Evolutionary conservation across 2,113 vertebrate genomes (phyloP), one percentile per base, ranked within the genome.

Genomic region (Pollachius pollachius): DNA sequence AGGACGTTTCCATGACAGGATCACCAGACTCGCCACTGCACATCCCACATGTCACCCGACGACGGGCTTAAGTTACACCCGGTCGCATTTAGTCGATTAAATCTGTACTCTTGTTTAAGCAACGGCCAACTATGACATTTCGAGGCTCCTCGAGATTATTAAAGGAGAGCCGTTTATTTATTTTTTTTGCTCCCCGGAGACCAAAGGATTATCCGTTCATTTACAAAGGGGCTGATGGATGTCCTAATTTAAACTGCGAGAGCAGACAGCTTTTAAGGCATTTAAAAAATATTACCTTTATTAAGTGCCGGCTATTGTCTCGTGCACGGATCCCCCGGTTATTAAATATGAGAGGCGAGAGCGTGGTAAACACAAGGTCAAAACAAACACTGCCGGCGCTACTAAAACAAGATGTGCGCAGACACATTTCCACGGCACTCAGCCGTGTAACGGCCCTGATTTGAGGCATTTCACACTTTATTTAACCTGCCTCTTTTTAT

Each of bases 401-500:
- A 27, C 27, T 27, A 74, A 86, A 83, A 90, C 74, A 67, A 89
- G 88, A 88, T 79, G 82, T 87, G 81, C 77, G 79, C 37, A 81
- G 83, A 79, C 79, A 74, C 77, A 87, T 89, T 85, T 80, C 57
- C 77, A 78, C 17, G 57, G 80, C 70, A 66, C 65, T 82, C 86
- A 89, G 77, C 86, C 89, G 77, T 87, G 88, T 86, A 87, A 85
- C 81, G 62, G 75, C 74, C 72, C 86, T 87, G 76, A 91, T 90
- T 88, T 87, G 82, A 87, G 79, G 81, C 88, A 93, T 92, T 90
- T 92, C 90, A 91, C 92, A 92, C 90, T 91, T 90, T 91, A 90
- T 92, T 92, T 89, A 89, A 91, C 90, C 83, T 85, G 91, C 84
- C 84, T 77, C 81, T 83, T 88, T 84, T 74, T 77, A 91, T 92